Conservation (phyloP, 2,113 vertebrate genomes). For the Pluvialis apricaria region DNA sequence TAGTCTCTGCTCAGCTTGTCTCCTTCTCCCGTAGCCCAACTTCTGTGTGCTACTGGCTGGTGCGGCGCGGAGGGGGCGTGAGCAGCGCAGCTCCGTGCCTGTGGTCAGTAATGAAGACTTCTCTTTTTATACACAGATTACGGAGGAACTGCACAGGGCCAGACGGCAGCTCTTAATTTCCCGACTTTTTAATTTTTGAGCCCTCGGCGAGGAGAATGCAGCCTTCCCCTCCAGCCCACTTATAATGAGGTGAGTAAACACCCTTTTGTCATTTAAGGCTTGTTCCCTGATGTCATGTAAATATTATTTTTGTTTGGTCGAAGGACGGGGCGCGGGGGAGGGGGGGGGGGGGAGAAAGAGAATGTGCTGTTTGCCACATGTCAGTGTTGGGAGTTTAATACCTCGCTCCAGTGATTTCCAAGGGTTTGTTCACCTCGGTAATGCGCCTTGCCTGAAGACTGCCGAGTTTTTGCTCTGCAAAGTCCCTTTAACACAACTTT, state of each 20-base stretch:
- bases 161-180: constrained; percentile 73
- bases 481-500: not conserved
- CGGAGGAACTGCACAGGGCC: constrained; percentile 79
- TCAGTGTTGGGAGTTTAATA: not conserved
- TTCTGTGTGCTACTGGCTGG: constrained; percentile 87
- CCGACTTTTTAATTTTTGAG: constrained; percentile 40
- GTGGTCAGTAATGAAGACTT: constrained; percentile 90
- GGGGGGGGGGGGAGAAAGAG: not conserved
- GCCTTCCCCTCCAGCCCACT: constrained; percentile 30
- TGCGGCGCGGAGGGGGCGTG: constrained; percentile 78
- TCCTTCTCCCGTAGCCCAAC: constrained; percentile 55
- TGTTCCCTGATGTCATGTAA: not conserved
- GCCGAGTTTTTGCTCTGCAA: not conserved
- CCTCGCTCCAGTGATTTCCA: not conserved
- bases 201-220: constrained; percentile 65
- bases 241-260: constrained; percentile 76
- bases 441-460: not conserved
- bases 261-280: not conserved
- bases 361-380: not conserved
- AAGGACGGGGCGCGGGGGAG: not conserved
- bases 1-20: constrained; percentile 72
- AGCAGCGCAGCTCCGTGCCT: constrained; percentile 80
- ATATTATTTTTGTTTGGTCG: not conserved
- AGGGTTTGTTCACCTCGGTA: not conserved
- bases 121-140: constrained; percentile 90